phyloP scores from a whole-genome alignment of 2,113 vertebrate genomes.

The Ptilorrhoa leucosticta region DNA sequence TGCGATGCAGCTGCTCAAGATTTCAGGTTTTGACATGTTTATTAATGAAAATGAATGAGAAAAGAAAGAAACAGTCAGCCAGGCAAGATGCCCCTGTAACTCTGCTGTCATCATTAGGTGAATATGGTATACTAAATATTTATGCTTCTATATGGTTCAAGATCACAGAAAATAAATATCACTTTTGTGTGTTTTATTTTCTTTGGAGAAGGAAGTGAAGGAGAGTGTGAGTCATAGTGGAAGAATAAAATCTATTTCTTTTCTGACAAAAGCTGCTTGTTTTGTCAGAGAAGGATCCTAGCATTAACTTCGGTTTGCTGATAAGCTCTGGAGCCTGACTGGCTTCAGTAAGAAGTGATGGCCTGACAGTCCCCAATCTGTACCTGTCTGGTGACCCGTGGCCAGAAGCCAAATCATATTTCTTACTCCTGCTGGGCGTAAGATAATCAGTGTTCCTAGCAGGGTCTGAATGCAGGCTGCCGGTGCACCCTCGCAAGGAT shows the following conservation, averaged over 20 bases:
- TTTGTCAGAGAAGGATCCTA: not conserved
- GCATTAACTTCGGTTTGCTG: not conserved
- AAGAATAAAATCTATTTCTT: slow-evolving; percentile 10
- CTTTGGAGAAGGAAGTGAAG: not conserved
- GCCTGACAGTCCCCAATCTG: not conserved
- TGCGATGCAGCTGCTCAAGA: not conserved
- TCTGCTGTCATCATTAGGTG: slow-evolving; percentile 29
- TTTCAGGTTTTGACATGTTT: slow-evolving; percentile 16
- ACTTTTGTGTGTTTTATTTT: slow-evolving; percentile 23
- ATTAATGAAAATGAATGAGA: not conserved
- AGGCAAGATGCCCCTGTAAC: not conserved
- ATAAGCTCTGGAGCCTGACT: not conserved
- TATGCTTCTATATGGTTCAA: slow-evolving; percentile 1
- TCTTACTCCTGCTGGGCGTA: not conserved
- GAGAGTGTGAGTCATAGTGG: not conserved
- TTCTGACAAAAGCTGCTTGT: not conserved
- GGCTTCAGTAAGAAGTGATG: not conserved
- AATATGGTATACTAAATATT: not conserved
- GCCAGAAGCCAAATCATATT: not conserved
- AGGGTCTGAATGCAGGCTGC: not conserved
- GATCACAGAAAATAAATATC: slow-evolving; percentile 22
- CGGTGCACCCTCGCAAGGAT: not conserved
- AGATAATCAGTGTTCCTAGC: not conserved
- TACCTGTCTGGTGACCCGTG: not conserved
- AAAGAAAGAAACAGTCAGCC: slow-evolving; percentile 1